A percentile compares a stretch with the other conserved stretches of the same genome.
Conservation (phyloP, 2,113 vertebrate genomes). For the Macaca mulatta region DNA sequence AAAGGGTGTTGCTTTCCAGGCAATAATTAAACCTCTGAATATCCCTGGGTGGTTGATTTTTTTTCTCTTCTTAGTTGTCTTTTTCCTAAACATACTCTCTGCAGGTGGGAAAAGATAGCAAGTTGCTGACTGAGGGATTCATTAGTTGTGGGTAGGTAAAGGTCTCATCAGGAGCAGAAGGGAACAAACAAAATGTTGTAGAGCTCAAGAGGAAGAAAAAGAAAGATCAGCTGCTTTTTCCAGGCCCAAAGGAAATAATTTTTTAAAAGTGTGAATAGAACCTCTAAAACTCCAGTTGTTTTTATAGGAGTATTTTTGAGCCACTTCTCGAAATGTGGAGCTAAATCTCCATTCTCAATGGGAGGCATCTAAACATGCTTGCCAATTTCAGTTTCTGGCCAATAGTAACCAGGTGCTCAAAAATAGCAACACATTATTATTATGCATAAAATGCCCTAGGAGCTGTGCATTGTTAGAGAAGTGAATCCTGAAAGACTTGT, state of each 20-base stretch:
- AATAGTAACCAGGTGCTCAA: background rate
- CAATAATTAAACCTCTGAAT: constrained; percentile 71
- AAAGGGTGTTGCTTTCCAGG: constrained; percentile 60
- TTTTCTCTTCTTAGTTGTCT: background rate
- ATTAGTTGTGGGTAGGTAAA: background rate
- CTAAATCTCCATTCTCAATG: background rate
- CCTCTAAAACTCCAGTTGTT: constrained; percentile 14
- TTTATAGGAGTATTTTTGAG: background rate
- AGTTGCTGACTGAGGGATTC: constrained; percentile 36
- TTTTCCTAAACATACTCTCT: constrained; percentile 1
- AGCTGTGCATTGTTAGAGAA: background rate
- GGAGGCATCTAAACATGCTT: background rate
- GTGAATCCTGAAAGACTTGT: background rate
- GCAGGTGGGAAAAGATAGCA: constrained; percentile 13
- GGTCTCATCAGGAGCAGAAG: background rate
- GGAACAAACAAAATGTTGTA: background rate
- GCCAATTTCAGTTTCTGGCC: background rate
- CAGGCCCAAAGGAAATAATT: background rate
- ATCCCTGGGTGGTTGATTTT: constrained; percentile 58
- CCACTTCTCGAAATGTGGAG: background rate
- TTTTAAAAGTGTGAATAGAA: background rate
- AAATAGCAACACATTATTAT: background rate
- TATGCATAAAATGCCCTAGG: background rate
- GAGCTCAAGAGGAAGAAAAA: background rate
- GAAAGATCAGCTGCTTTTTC: constrained; percentile 1